Percentiles rank a stretch among this genome's conserved stretches.
Conservation (phyloP, 2,113 vertebrate genomes). For the Corythornis madagascariensis region DNA sequence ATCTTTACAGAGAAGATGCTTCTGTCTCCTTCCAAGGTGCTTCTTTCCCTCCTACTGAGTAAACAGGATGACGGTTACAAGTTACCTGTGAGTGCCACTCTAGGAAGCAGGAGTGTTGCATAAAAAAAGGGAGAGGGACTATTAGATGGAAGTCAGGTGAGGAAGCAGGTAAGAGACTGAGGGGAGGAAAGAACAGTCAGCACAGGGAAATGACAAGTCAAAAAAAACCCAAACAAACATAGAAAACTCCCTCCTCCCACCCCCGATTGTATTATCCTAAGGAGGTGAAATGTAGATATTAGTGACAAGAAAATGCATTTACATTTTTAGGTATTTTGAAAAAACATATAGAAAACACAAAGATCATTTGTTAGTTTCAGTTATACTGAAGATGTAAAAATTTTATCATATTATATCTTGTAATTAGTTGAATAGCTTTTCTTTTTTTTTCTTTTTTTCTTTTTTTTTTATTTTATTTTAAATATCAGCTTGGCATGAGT, state of each 20-base stretch:
- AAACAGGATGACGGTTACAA: neutral
- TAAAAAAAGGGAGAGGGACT: neutral
- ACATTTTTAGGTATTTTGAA: neutral
- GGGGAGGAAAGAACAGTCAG: neutral
- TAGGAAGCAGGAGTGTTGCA: neutral
- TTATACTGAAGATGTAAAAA: neutral
- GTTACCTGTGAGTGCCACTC: neutral
- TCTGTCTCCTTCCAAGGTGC: neutral
- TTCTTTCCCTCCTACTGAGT: neutral
- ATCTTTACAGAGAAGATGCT: neutral
- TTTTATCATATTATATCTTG: neutral
- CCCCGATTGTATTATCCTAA: neutral
- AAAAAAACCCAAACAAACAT: neutral
- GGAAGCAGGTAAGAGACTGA: neutral
- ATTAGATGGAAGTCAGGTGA: neutral
- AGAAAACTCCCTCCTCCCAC: neutral
- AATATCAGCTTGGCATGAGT: neutral
- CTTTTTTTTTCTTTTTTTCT: neutral
- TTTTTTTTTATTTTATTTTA: neutral
- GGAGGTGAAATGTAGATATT: neutral
- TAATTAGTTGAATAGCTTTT: neutral
- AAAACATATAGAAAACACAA: neutral
- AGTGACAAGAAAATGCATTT: neutral
- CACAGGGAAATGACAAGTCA: neutral
- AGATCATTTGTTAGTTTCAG: neutral